These are phyloP conservation scores for Aradophagus sp. DNA, from an alignment of 1,140 invertebrate genomes.

Conservation along the genomic window DNA sequence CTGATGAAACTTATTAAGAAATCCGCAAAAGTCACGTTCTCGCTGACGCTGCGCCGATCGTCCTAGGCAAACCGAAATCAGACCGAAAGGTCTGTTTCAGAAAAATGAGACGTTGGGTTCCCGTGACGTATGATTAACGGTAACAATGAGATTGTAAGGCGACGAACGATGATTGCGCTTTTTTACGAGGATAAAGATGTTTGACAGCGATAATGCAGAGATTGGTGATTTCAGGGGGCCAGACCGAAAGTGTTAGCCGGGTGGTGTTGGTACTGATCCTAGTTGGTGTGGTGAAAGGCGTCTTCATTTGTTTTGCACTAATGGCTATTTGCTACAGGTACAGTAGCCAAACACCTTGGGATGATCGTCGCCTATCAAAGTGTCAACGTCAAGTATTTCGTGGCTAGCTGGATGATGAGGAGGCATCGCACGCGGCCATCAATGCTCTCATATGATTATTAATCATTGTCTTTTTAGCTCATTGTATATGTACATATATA, in stretches of 20 bases:
- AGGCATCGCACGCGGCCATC: slow-evolving; percentile 72
- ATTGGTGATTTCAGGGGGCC: slow-evolving; percentile 78
- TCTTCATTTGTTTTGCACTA: slow-evolving; percentile 95
- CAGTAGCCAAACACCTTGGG: slow-evolving; percentile 72
- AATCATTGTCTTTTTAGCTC: slow-evolving; percentile 64
- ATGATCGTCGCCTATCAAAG: slow-evolving; percentile 66
- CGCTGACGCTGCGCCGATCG: slow-evolving; percentile 10
- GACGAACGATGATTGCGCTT: background rate
- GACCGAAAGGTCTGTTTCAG: background rate
- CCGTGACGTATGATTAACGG: no score
- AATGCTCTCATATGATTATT: slow-evolving; percentile 64
- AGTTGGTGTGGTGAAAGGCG: slow-evolving; percentile 91
- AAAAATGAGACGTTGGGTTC: background rate
- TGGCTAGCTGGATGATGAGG: slow-evolving; percentile 72
- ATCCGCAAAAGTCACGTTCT: slow-evolving; percentile 34
- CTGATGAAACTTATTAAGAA: background rate
- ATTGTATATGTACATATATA: slow-evolving; percentile 59
- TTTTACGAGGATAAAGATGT: no score
- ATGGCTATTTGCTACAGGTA: slow-evolving; percentile 97
- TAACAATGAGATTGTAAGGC: no score
- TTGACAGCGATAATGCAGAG: slow-evolving; percentile 27
- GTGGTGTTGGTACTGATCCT: slow-evolving; percentile 93
- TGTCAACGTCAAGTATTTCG: slow-evolving; percentile 69
- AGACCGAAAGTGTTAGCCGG: slow-evolving; percentile 88
- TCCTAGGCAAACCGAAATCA: background rate